Conservation (phyloP, 1,140 invertebrate genomes). For the Scylla paramamosain region DNA sequence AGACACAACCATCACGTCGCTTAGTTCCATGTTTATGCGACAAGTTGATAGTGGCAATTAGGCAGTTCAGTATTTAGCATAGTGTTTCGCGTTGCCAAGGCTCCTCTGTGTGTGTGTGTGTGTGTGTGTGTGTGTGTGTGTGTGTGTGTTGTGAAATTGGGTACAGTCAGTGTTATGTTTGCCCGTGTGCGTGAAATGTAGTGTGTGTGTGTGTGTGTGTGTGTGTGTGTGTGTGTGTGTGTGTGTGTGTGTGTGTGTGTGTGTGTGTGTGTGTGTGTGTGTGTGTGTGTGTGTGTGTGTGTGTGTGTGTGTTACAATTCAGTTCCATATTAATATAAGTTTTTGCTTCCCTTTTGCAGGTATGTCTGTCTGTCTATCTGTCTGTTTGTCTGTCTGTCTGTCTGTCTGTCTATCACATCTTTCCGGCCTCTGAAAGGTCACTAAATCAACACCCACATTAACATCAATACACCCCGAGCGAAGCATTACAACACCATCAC, state of each 20-base stretch:
- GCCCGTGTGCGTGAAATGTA: background rate
- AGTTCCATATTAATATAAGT: no score
- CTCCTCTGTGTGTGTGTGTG: constrained; percentile 9
- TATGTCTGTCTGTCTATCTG: background rate
- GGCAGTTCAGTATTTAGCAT: constrained; percentile 56
- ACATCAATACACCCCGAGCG: no score
- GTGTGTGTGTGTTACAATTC: background rate
- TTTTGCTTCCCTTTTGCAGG: no score
- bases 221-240: background rate
- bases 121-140: no score
- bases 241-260: background rate
- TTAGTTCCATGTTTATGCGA: constrained; percentile 57
- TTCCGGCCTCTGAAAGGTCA: background rate
- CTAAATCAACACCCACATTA: no score
- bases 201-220: constrained; percentile 20
- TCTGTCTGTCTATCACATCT: background rate
- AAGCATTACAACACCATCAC: no score
- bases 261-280: constrained; percentile 20
- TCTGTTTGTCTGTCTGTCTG: background rate
- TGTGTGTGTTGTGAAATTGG: no score
- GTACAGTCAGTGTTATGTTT: no score
- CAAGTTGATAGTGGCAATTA: constrained; percentile 65
- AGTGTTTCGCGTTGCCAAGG: constrained; percentile 38
- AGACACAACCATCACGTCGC: constrained; percentile 39
- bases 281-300: background rate